Percentiles rank a stretch among this genome's conserved stretches.
Conservation (phyloP, 2,797 vertebrate genomes). For the Phalloptychus januarius region DNA sequence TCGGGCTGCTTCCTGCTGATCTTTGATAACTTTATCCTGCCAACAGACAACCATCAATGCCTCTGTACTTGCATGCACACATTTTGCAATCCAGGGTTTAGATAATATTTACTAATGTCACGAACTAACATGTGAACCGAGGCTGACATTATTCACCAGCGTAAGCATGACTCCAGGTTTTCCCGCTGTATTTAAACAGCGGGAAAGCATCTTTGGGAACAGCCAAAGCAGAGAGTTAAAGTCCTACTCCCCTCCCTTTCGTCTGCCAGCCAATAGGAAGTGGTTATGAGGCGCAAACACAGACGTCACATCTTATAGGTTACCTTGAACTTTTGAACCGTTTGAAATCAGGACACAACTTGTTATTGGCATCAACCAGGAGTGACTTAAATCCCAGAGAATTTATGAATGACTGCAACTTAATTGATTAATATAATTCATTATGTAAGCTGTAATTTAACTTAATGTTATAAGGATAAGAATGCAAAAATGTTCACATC, state of each 20-base stretch:
- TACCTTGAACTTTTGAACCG: constrained; percentile 22
- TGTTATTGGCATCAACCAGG: neutral
- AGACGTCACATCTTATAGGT: neutral
- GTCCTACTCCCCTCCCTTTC: neutral
- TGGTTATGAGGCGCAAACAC: neutral
- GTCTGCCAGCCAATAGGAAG: neutral
- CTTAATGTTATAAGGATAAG: neutral
- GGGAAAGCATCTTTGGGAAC: neutral
- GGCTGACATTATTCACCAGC: neutral
- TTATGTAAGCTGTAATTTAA: neutral
- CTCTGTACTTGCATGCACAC: neutral
- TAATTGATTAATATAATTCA: neutral
- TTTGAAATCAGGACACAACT: neutral
- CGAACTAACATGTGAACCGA: neutral
- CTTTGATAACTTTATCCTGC: neutral
- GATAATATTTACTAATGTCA: neutral
- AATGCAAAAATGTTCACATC: neutral
- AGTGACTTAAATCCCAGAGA: neutral
- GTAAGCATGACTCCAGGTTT: no score
- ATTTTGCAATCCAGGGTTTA: constrained; percentile 1
- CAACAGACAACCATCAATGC: no score
- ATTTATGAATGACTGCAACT: no score
- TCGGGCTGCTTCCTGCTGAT: neutral
- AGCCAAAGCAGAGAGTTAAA: no score
- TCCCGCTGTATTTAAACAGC: neutral